These are phyloP conservation scores for Linhomoeus sp. DNA, from an alignment of 2,888 invertebrate genomes.

Conservation along the genomic window DNA sequence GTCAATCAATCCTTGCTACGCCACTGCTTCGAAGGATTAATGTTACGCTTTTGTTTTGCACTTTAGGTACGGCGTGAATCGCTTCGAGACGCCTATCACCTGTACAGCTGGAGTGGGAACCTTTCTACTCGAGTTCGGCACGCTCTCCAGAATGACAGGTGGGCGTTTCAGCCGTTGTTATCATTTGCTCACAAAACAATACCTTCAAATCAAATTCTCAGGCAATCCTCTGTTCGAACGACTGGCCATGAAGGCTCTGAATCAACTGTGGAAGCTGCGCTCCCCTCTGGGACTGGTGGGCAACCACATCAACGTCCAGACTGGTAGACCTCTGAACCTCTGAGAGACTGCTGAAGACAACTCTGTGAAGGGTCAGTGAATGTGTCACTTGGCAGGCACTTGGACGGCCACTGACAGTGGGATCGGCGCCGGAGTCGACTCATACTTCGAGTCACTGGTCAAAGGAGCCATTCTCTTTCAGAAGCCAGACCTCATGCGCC, in stretches of 20 bases:
- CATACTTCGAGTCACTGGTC: conserved; percentile 90
- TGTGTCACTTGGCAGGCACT: conserved; percentile 10
- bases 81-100: conserved; percentile 81
- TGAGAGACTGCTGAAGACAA: too few relatives aligned
- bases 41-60: too few relatives aligned
- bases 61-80: conserved; percentile 74
- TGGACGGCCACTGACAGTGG: conserved; percentile 98
- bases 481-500: conserved; percentile 66
- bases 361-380: too few relatives aligned
- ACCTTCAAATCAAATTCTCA: too few relatives aligned
- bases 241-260: conserved; percentile 63
- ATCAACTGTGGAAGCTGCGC: conserved; percentile 61
- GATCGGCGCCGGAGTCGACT: conserved; percentile 49
- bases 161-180: too few relatives aligned
- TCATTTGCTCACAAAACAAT: too few relatives aligned
- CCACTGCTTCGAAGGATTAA: too few relatives aligned
- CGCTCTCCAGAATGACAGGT: conserved; percentile 20
- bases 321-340: conserved; percentile 52
- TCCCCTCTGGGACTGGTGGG: conserved; percentile 52
- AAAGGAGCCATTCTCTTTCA: conserved; percentile 81
- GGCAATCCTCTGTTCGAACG: conserved; percentile 61
- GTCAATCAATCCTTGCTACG: too few relatives aligned
- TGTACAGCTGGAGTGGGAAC: conserved; percentile 97
- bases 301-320: conserved; percentile 75
- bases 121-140: conserved; percentile 84